Evolutionary conservation across 2,797 vertebrate species (phyloP), one percentile per base, ranked within the genome.

Genomic region (Rhadinocentrus ornatus): DNA sequence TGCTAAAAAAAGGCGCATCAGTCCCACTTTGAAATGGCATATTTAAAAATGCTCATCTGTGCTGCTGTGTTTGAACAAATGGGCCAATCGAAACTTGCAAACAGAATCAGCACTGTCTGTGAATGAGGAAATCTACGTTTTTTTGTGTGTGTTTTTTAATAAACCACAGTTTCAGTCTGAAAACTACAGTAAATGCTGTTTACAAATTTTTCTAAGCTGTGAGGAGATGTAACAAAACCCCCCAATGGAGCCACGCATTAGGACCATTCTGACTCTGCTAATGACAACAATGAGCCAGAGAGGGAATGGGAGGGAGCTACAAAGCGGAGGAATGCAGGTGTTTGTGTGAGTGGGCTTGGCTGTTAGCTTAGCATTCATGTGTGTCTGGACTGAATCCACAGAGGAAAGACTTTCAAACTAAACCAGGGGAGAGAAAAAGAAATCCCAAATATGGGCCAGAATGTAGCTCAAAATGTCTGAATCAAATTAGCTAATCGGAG

Each of bases 281-380:
- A 87, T 81, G 86, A 86, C 81, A 90, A 93, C 89, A 93, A 91
- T 90, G 83, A 77, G 46, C 72, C 37, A 61, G 71, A 75, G 88
- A 89, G 72, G 29, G 64, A 13, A 48, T 62, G 69, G 73, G 66
- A 39, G 71, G 63, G 61, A 20, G 1, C 56, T 50, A 83, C 83
- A 80, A 67, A 79, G 75, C 85, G 31, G 62, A 80, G 83, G 81
- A 85, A 84, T 87, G 76, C 78, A 90, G 83, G 83, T 82, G 78
- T 80, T 63, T 85, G 80, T 89, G 72, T 62, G 55, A 27, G 73
- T 32, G 69, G 62, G 62, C 8, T 26, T 6, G 67, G 50, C 20
- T 85, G 80, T 78, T 62, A 67, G 75, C 81, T 78, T 61, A 79
- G 73, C n/a, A 67, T 53, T 35, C 71, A 75, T 60, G 69, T 75